Evolutionary conservation across 2,888 invertebrate species (phyloP).

Genomic region (Myathropa florea): DNA sequence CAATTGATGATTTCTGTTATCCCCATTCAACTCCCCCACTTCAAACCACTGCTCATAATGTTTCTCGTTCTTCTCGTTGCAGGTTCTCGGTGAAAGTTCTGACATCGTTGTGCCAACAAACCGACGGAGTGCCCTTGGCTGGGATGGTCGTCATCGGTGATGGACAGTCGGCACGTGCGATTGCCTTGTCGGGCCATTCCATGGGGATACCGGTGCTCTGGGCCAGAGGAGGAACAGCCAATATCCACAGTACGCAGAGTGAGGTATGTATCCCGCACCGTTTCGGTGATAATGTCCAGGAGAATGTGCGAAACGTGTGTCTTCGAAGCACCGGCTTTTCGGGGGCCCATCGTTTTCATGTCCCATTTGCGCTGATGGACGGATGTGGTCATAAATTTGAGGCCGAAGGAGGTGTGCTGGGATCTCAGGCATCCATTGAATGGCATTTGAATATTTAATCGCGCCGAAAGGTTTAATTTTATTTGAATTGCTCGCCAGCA

Average conservation of each 20-base stretch:
- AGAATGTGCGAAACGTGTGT: slow-evolving; percentile 9
- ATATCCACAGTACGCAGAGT: slow-evolving; percentile 72
- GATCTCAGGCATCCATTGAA: neutral
- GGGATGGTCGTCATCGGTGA: slow-evolving; percentile 75
- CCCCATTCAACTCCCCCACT: neutral
- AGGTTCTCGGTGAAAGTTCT: slow-evolving; percentile 75
- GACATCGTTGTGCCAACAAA: slow-evolving; percentile 74
- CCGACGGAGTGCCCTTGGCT: slow-evolving; percentile 73
- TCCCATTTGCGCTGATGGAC: neutral
- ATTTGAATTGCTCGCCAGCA: neutral
- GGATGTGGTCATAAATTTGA: slow-evolving; percentile 1
- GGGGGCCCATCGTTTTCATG: no score
- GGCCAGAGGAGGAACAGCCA: slow-evolving; percentile 75
- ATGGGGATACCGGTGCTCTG: slow-evolving; percentile 75
- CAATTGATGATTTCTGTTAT: slow-evolving; percentile 34
- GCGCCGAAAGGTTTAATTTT: neutral
- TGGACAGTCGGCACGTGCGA: slow-evolving; percentile 75
- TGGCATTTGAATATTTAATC: slow-evolving; percentile 1
- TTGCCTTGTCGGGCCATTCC: slow-evolving; percentile 74
- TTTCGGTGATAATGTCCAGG: neutral
- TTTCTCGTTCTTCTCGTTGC: slow-evolving; percentile 14
- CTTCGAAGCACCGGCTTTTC: no score
- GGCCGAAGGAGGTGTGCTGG: neutral
- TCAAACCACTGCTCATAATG: neutral
- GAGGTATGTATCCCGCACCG: slow-evolving; percentile 70